Evolutionary conservation across 2,113 vertebrate species (phyloP).

Genomic region (Dascyllus trimaculatus): DNA sequence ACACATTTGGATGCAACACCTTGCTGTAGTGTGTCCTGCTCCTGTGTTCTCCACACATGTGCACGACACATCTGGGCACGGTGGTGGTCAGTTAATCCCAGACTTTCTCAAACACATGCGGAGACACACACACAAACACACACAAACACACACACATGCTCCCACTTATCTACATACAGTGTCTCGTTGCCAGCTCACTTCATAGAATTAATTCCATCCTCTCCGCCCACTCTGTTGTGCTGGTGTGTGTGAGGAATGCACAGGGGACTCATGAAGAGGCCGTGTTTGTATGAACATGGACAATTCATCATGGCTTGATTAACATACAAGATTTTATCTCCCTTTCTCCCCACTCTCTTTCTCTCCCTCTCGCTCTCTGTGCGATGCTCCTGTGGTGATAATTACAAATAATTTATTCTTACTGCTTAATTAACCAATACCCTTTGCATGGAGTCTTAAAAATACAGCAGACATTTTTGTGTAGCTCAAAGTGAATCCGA

Average conservation of each 20-base stretch:
- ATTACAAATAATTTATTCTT: slow-evolving; percentile 81
- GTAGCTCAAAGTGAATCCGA: slow-evolving; percentile 2
- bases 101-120: slow-evolving; percentile 11
- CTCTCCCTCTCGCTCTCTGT: slow-evolving; percentile 26
- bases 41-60: not conserved
- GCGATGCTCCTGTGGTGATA: slow-evolving; percentile 67
- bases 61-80: not conserved
- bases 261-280: slow-evolving; percentile 79
- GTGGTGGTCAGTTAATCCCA: slow-evolving; percentile 44
- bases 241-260: slow-evolving; percentile 68
- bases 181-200: slow-evolving; percentile 71
- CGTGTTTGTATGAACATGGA: slow-evolving; percentile 79
- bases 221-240: slow-evolving; percentile 72
- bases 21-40: slow-evolving; percentile 1
- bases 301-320: slow-evolving; percentile 86
- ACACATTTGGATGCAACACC: slow-evolving; percentile 9
- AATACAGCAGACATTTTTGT: slow-evolving; percentile 33
- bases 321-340: slow-evolving; percentile 78
- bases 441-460: slow-evolving; percentile 37
- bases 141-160: slow-evolving; percentile 7
- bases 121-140: not conserved
- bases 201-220: slow-evolving; percentile 79
- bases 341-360: slow-evolving; percentile 19
- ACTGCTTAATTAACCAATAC: slow-evolving; percentile 73
- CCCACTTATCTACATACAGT: slow-evolving; percentile 71